Percentiles rank a stretch among this genome's conserved stretches.
phyloP scores from a whole-genome alignment of 2,888 invertebrate genomes.

The Oscheius sp. region DNA sequence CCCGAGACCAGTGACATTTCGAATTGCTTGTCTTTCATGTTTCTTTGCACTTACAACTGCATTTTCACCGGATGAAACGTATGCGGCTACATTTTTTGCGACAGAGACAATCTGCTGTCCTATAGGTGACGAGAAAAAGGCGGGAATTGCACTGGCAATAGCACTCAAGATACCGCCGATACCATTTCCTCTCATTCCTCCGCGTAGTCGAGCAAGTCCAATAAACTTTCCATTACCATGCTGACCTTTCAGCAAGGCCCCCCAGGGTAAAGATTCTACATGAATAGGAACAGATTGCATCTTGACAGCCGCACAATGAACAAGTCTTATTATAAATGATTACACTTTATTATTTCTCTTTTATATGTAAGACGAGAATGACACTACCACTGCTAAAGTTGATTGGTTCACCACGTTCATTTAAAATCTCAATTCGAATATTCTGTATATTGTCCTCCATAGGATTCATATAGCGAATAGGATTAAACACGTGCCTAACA shows the following conservation, averaged over 20 bases:
- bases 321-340: background rate
- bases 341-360: background rate
- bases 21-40: background rate
- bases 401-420: background rate
- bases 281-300: background rate
- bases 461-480: no score
- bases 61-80: background rate
- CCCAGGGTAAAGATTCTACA: constrained; percentile 2
- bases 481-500: no score
- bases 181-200: background rate
- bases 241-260: background rate
- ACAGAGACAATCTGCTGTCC: background rate
- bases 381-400: background rate
- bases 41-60: background rate
- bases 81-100: background rate
- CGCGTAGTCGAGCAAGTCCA: background rate
- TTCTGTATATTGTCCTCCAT: no score
- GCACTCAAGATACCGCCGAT: constrained; percentile 1
- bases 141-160: background rate
- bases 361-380: background rate
- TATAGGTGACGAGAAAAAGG: background rate
- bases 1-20: background rate
- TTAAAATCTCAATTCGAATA: no score
- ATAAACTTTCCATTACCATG: background rate
- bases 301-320: background rate